A percentile compares a stretch with the other conserved stretches of the same genome.
These are phyloP conservation scores for Patella ulyssiponensis DNA, from an alignment of 2,888 invertebrate species.

Conservation along the genomic window DNA sequence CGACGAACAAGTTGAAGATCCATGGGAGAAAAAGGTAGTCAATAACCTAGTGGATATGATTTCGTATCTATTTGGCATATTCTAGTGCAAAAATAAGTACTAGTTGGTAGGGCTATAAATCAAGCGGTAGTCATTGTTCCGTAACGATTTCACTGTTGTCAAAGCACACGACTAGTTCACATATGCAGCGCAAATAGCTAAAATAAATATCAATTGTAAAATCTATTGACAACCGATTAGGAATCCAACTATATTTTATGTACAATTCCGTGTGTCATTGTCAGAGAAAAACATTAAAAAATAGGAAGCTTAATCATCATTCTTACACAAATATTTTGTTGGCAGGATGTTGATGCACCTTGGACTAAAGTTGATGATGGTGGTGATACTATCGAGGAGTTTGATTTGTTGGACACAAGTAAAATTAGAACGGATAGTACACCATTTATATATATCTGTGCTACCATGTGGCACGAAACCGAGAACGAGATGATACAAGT, in stretches of 20 bases:
- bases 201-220: too few species aligned
- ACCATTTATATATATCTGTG: conserved; percentile 68
- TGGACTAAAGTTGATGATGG: conserved; percentile 45
- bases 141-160: too few species aligned
- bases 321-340: neutral
- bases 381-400: conserved; percentile 36
- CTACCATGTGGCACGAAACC: conserved; percentile 72
- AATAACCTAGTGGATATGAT: too few species aligned
- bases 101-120: too few species aligned
- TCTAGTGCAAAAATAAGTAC: too few species aligned
- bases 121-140: too few species aligned
- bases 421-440: conserved; percentile 41
- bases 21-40: conserved; percentile 34
- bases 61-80: too few species aligned
- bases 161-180: too few species aligned
- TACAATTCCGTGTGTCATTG: neutral
- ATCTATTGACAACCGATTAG: too few species aligned
- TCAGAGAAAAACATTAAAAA: neutral
- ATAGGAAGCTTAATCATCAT: too few species aligned
- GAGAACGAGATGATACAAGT: conserved; percentile 70
- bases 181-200: too few species aligned
- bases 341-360: conserved; percentile 31
- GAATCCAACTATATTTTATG: conserved; percentile 1
- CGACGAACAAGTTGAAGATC: conserved; percentile 77
- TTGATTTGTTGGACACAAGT: conserved; percentile 43